phyloP scores from a whole-genome alignment of 2,888 invertebrate genomes.

The Sialis fuliginosa region DNA sequence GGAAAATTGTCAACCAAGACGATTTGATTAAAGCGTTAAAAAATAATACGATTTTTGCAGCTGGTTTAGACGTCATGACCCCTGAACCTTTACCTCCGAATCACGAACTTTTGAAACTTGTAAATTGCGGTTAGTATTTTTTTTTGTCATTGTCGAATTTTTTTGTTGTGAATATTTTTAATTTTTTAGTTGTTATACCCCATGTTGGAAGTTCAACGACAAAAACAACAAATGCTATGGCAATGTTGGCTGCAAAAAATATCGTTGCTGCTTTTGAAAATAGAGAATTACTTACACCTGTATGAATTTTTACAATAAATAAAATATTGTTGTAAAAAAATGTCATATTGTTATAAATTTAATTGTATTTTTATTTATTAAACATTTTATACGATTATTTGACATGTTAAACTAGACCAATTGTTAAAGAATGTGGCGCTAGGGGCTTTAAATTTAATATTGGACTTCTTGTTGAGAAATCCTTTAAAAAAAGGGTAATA shows the following conservation, averaged over 20 bases:
- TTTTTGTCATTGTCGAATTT: too few relatives aligned
- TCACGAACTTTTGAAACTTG: constrained; percentile 57
- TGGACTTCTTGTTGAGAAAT: too few relatives aligned
- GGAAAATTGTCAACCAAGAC: constrained; percentile 64
- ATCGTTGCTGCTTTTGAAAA: constrained; percentile 56
- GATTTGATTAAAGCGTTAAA: constrained; percentile 64
- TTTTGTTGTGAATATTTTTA: too few relatives aligned
- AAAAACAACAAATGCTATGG: constrained; percentile 62
- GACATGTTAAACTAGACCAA: too few relatives aligned
- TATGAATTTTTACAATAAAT: constrained; percentile 16
- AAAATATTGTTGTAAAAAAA: too few relatives aligned
- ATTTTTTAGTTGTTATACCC: constrained; percentile 55
- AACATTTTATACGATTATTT: too few relatives aligned
- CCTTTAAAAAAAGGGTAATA: too few relatives aligned
- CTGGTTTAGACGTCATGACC: constrained; percentile 79
- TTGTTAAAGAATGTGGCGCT: too few relatives aligned
- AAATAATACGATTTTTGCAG: constrained; percentile 58
- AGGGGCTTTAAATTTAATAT: too few relatives aligned
- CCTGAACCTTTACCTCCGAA: constrained; percentile 77
- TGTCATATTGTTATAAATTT: too few relatives aligned
- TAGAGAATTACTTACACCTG: constrained; percentile 49
- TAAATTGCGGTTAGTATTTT: constrained; percentile 50
- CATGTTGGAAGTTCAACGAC: constrained; percentile 78
- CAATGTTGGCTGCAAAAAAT: constrained; percentile 58
- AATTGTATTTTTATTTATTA: too few relatives aligned